Conservation (phyloP, 2,888 invertebrate species). For the Drosophila birchii region DNA sequence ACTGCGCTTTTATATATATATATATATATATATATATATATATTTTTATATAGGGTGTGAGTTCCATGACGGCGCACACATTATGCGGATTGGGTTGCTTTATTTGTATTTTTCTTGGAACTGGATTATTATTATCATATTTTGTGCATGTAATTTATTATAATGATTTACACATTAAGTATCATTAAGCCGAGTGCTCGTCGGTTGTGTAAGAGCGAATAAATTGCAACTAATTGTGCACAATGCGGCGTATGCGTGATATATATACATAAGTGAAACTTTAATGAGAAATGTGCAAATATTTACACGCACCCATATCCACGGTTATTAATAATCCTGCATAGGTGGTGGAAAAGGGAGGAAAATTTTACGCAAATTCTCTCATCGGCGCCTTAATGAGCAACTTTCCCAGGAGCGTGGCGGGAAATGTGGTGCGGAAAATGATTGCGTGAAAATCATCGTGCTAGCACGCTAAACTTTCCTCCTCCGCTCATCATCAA, state of each 20-base stretch:
- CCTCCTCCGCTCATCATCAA: slow-evolving; percentile 58
- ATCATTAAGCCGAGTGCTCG: slow-evolving; percentile 49
- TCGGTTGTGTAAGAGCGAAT: slow-evolving; percentile 25
- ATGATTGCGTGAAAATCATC: slow-evolving; percentile 46
- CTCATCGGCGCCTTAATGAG: slow-evolving; percentile 50
- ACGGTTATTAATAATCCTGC: slow-evolving; percentile 57
- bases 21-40: neutral
- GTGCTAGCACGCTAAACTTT: slow-evolving; percentile 56
- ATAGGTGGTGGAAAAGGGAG: slow-evolving; percentile 29
- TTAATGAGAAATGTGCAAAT: slow-evolving; percentile 47
- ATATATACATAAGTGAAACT: slow-evolving; percentile 26
- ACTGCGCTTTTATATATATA: slow-evolving; percentile 10
- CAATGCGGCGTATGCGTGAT: slow-evolving; percentile 53
- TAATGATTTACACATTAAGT: slow-evolving; percentile 62
- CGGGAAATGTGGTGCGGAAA: slow-evolving; percentile 25
- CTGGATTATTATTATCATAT: slow-evolving; percentile 54
- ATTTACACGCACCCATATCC: slow-evolving; percentile 25
- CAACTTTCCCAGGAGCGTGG: slow-evolving; percentile 37
- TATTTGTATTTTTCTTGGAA: slow-evolving; percentile 49
- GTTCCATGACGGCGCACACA: slow-evolving; percentile 46
- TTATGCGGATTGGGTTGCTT: slow-evolving; percentile 54
- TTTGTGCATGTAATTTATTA: slow-evolving; percentile 67
- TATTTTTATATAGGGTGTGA: neutral
- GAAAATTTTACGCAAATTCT: slow-evolving; percentile 41
- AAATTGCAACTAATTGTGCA: slow-evolving; percentile 57